These are phyloP conservation scores for Bovichtus diacanthus DNA, from an alignment of 2,797 vertebrate species.

Conservation along the genomic window DNA sequence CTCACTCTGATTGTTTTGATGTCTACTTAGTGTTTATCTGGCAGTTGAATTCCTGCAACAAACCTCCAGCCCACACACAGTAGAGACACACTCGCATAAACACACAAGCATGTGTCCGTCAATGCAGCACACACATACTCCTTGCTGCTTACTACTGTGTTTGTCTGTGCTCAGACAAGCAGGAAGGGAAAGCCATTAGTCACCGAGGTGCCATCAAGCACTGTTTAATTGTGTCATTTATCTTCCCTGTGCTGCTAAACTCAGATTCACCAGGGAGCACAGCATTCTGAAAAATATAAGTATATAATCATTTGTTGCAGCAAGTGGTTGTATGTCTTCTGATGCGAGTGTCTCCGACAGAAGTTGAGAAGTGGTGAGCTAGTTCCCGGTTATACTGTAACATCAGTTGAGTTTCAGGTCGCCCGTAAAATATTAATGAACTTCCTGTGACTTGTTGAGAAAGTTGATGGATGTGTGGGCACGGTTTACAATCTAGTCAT, in stretches of 20 bases:
- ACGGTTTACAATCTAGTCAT: background rate
- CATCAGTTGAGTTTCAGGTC: conserved; percentile 9
- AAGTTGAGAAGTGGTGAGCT: conserved; percentile 14
- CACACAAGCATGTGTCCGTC: conserved; percentile 22
- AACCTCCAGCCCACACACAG: conserved; percentile 5
- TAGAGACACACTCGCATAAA: conserved; percentile 12
- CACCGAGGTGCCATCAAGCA: conserved; percentile 77
- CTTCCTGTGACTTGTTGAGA: conserved; percentile 11
- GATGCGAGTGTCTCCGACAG: background rate
- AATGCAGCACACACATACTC: conserved; percentile 12
- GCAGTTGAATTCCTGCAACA: conserved; percentile 9
- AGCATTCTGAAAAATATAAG: conserved; percentile 37
- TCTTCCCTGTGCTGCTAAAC: conserved; percentile 70
- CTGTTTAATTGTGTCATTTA: conserved; percentile 82
- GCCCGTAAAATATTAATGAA: conserved; percentile 32
- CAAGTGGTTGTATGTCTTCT: conserved; percentile 22
- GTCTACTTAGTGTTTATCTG: background rate
- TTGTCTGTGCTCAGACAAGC: conserved; percentile 65
- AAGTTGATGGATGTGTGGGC: conserved; percentile 6
- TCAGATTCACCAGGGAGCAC: conserved; percentile 30
- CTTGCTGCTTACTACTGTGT: conserved; percentile 62
- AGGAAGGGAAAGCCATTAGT: conserved; percentile 78
- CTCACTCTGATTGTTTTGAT: background rate
- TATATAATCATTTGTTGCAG: conserved; percentile 37
- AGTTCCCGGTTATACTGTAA: background rate